Base-by-base conservation (phyloP, 2,888 invertebrate species). In the Colostygia pectinataria region DNA sequence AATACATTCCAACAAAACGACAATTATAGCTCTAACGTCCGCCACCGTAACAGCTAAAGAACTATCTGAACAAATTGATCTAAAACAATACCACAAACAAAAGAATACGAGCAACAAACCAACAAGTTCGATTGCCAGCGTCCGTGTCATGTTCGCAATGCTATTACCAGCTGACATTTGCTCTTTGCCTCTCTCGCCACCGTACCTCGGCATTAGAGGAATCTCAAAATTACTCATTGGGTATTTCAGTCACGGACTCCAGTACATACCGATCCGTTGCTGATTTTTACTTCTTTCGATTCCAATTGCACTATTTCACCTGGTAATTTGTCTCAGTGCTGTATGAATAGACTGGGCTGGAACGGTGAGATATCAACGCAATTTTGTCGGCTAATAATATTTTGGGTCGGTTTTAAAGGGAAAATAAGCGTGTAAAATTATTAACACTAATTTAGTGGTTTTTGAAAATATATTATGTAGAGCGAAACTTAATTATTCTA, bases 201-300 rank as follows among this genome's bases (percentile, higher is more conserved):
- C 61, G 73, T 69, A 73, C 68, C 66, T 67, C 68, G 59, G 75
- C 81, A 83, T 87, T 86, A 77, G 73, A 73, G 69, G 90, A 83
- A 90, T 88, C 83, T 86, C 74, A 80, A 85, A 87, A 88, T 87
- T 87, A 87, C 88, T 85, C 86, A 85, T 89, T 83, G 68, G 74
- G 78, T 73, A 90, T 88, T 89, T 79, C 76, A 85, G 87, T 84
- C 90, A 88, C 89, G 89, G 71, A 61, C 70, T 65, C 72, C 74
- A 70, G 61, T 76, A 29, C 29, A 25, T 28, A 74, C 71, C 85
- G 76, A 78, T 80, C 70, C 74, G 59, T 68, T 74, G 81, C 82
- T 88, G 88, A 89, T 90, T 90, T 90, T 87, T 89, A 83, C 86
- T 87, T 89, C 87, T 88, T 87, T 86, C 77, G 75, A 84, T 86